Evolutionary conservation across 2,888 invertebrate genomes (phyloP), one percentile per base, ranked within the genome.

Genomic region (Cheilosia scutellata): DNA sequence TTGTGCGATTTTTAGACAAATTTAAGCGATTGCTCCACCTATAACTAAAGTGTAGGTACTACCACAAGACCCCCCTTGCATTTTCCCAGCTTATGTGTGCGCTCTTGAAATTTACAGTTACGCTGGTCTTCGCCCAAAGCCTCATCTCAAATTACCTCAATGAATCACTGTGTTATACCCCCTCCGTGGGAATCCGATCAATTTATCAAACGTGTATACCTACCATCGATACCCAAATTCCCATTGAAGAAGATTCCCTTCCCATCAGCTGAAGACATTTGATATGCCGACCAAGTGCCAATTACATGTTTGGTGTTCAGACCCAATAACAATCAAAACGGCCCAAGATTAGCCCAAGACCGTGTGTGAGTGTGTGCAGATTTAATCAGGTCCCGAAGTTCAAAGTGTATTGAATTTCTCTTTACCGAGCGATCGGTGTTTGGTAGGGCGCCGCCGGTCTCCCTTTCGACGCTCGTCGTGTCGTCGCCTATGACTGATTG

Each of bases 211-310:
- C 60, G 51, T 55, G 60, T 63, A 55, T 20, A 20, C 20, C 20
- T 9, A 57, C 9, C 58, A 55, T 58, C 63, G 65, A 68, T 57
- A 44, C 25, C 57, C 62, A 20, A 63, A 68, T 55, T 53, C 44
- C n/a, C 29, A 65, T 80, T 25, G 49, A 29, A 37, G 20, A 6
- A 55, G 60, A 62, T 68, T 80, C 47, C 25, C 51, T 25, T 57
- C 49, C 29, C 51, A 5, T 11, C 16, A 47, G 16, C 53, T n/a
- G 47, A 72, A 55, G 82, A 63, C 58, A 86, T 70, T 86, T 74
- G 82, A 86, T 82, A 82, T 62, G 55, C 63, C 78, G 33, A 47
- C 75, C 76, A 68, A 84, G 86, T 86, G 82, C 82, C 72, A 86
- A 82, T 82, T 82, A 86, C 86, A 77, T 33, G 82, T 78, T 60